Base-by-base conservation (phyloP, 30 jellyfish, hydroid and myxozoan genomes). In the Pseudorhiza aurosa region DNA sequence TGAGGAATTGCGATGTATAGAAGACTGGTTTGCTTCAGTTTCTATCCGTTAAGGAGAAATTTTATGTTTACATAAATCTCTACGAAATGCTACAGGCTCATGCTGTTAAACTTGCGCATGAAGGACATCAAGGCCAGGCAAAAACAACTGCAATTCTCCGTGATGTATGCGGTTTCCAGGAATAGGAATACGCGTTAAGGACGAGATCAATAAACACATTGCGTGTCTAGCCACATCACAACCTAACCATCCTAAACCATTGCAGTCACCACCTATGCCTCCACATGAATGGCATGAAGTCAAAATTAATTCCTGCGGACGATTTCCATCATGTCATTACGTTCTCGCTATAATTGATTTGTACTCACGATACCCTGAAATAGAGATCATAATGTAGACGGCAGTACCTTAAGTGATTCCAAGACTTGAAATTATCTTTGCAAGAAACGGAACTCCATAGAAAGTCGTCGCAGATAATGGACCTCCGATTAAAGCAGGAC, bases 241-340 rank as follows among this genome's bases (percentile, higher is more conserved):
- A 33, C 71, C 81, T 21, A 67, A 67, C 29, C 81, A 72, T 9
- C 81, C 81, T 4, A 73, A 67, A 67, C 71, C 81, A 14, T 35
- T 67, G 39, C 71, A 4, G 21, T 67, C 81, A 17, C 18, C 81
- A 35, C 81, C 75, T 5, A 71, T 71, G 85, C 85, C 85, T 5
- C 8, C 28, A 12, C 49, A 32, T 9, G 68, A 78, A 25, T 71
- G 85, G 75, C 11, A 71, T 6, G 76, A 71, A 8, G 25, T 71
- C 4, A 46, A 71, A 19, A 71, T 46, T 22, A 78, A 71, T 21
- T 71, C 46, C 80, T 71, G 85, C 28, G 85, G 85, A 22, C 85
- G 79, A 71, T 71, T 71, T 45, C 85, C 79, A 31, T 71, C 85
- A 31, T 78, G 85, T 5, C 85, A 71, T 43, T 71, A 40, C 26